Conservation (phyloP, 2,113 vertebrate genomes). For the Turdus rufiventris region DNA sequence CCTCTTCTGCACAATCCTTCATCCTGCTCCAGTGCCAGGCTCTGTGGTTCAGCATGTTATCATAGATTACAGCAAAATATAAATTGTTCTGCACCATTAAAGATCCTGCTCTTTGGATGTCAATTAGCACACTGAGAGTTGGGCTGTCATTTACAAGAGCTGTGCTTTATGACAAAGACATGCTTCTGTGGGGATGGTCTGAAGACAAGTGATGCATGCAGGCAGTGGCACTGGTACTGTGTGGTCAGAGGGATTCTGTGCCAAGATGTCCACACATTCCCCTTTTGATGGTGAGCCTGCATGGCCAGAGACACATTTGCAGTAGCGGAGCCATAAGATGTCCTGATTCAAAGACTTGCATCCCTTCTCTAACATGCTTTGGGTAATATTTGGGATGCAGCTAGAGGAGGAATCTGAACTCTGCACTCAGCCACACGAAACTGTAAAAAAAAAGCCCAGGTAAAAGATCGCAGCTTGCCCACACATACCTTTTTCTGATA, state of each 20-base stretch:
- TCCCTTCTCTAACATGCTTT: neutral
- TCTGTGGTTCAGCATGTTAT: neutral
- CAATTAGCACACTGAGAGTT: neutral
- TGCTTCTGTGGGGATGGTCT: neutral
- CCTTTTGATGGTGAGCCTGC: accelerated
- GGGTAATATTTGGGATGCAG: neutral
- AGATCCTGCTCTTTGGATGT: neutral
- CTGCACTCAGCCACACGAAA: neutral
- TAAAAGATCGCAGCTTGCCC: neutral
- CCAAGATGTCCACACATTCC: neutral
- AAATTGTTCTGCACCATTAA: neutral
- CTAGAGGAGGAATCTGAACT: neutral
- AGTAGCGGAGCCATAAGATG: neutral
- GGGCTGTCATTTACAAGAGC: neutral
- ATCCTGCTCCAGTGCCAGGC: neutral
- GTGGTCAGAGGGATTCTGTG: neutral
- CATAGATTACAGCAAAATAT: neutral
- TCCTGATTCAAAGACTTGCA: neutral
- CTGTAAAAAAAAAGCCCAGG: neutral
- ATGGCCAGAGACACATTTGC: neutral
- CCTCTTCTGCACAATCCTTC: neutral
- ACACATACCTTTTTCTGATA: neutral
- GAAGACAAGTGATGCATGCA: neutral
- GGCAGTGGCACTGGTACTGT: neutral
- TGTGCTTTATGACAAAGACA: neutral